A percentile compares a stretch with the other conserved stretches of the same genome.
These are phyloP conservation scores for Carduelis carduelis DNA, from an alignment of 2,797 vertebrate species.

Conservation along the genomic window DNA sequence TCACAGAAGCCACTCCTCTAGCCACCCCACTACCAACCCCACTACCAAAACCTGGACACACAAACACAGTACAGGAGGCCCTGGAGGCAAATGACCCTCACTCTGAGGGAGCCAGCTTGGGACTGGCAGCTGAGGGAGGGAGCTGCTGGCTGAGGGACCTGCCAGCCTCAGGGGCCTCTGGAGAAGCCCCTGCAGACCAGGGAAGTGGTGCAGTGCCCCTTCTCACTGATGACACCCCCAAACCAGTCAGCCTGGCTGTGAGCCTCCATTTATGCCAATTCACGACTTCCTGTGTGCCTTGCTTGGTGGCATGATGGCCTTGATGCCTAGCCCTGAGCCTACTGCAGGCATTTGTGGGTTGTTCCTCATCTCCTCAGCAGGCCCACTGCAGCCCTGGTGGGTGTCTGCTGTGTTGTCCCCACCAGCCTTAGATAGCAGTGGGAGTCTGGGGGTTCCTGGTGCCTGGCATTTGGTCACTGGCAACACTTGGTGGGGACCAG, in stretches of 20 bases:
- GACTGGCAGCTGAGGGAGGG: neutral
- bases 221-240: neutral
- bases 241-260: neutral
- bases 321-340: neutral
- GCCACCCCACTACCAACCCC: too few species aligned
- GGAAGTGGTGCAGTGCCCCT: neutral
- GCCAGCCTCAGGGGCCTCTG: neutral
- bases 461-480: neutral
- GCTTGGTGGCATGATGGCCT: rapidly evolving
- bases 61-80: neutral
- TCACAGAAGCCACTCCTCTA: neutral
- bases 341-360: too few species aligned
- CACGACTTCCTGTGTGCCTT: rapidly evolving
- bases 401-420: neutral
- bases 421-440: neutral
- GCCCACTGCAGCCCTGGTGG: neutral
- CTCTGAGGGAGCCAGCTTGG: neutral
- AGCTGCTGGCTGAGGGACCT: neutral
- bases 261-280: neutral
- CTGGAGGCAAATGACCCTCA: rapidly evolving
- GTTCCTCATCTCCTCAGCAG: neutral
- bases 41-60: neutral
- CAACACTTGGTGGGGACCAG: neutral
- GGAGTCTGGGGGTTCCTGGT: neutral
- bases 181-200: neutral